Conservation (phyloP, 2,797 vertebrate genomes). For the Anguilla megastoma region DNA sequence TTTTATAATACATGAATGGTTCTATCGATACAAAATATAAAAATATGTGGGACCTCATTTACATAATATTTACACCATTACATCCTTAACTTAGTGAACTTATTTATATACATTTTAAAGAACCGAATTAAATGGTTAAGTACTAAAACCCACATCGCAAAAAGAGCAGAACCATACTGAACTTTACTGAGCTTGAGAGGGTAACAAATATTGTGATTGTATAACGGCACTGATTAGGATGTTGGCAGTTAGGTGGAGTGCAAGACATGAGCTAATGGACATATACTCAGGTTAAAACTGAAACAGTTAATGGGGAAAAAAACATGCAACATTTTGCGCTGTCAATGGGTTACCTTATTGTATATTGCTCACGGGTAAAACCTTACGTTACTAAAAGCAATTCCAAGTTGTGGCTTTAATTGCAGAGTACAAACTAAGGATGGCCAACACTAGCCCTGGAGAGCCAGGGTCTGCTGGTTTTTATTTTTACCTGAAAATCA, state of each 20-base stretch:
- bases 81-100: constrained; percentile 93
- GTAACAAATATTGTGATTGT: constrained; percentile 60
- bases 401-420: constrained; percentile 54
- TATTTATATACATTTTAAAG: constrained; percentile 75
- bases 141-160: constrained; percentile 59
- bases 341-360: constrained; percentile 61
- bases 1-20: constrained; percentile 89
- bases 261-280: constrained; percentile 42
- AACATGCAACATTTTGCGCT: constrained; percentile 67
- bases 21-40: constrained; percentile 99
- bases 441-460: not conserved
- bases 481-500: not conserved
- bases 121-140: constrained; percentile 61
- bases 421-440: not conserved
- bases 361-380: constrained; percentile 60
- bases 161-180: constrained; percentile 60
- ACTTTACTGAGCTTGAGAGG: constrained; percentile 48
- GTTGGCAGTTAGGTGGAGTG: constrained; percentile 43
- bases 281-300: constrained; percentile 56
- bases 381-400: constrained; percentile 64
- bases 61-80: constrained; percentile 93
- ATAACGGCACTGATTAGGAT: constrained; percentile 56
- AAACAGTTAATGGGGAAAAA: constrained; percentile 52
- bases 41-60: constrained; percentile 99
- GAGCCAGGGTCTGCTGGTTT: not conserved